These are phyloP conservation scores for Chloroclysta siterata DNA, from an alignment of 2,888 invertebrate genomes.

Conservation along the genomic window DNA sequence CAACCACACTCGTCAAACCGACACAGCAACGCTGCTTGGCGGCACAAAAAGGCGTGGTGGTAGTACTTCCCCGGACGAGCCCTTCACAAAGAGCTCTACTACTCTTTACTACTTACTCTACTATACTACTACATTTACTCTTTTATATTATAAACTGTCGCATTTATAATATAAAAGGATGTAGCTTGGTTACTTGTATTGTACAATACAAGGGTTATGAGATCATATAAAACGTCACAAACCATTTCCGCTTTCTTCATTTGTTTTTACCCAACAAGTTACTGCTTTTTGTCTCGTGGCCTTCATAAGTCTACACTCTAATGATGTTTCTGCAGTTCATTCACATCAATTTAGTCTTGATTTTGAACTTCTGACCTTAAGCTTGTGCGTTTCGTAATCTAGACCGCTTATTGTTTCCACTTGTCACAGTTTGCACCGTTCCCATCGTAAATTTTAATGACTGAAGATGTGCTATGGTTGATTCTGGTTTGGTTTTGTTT, in stretches of 20 bases:
- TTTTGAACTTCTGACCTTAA: conserved; percentile 46
- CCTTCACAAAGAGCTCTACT: too few species aligned
- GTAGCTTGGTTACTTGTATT: too few species aligned
- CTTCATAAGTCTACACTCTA: conserved; percentile 50
- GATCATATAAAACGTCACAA: conserved; percentile 57
- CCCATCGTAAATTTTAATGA: conserved; percentile 36
- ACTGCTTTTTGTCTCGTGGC: conserved; percentile 32
- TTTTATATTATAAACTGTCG: too few species aligned
- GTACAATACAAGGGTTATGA: conserved; percentile 45
- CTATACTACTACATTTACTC: too few species aligned
- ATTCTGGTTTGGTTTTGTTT: conserved; percentile 19
- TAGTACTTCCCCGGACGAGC: too few species aligned
- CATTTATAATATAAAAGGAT: too few species aligned
- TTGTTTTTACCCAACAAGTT: conserved; percentile 35
- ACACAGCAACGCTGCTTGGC: too few species aligned
- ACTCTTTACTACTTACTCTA: too few species aligned
- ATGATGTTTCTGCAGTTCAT: conserved; percentile 52
- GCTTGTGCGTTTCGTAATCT: conserved; percentile 36
- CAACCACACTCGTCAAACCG: too few species aligned
- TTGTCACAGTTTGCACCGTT: conserved; percentile 30
- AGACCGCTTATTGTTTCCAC: conserved; percentile 30
- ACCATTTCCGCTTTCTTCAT: conserved; percentile 64
- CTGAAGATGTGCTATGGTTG: conserved; percentile 18
- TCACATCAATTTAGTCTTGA: conserved; percentile 50
- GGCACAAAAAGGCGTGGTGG: too few species aligned